Base-by-base conservation (phyloP, 64 coral and sea anemone species). In the Dendrophyllia cribrosa region DNA sequence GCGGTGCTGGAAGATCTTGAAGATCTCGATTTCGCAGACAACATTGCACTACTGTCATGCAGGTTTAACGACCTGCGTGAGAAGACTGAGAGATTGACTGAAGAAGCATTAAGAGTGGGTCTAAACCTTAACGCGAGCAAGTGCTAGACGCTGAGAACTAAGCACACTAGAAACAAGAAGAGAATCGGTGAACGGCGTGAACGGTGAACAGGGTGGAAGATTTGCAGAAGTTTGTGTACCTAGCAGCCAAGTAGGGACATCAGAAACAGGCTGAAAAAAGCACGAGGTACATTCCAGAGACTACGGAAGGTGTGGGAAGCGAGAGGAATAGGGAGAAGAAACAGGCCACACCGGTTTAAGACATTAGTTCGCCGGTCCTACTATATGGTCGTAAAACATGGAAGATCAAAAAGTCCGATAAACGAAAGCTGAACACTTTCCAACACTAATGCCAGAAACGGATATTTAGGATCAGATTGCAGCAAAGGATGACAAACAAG, bases 271-370 rank as follows among this genome's bases (percentile, higher is more conserved):
- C 3, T 76, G 19, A 21, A 43, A 45, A 89, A 73, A 14, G 43
- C 74, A 52, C 43, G 59, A 13, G 61, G 88, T 53, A 48, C 60
- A 43, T 79, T 78, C 22, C 58, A 66, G 44, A 70, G 75, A 55
- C 61, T 68, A 49, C 13, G 53, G 44, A 89, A 24, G 15, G 75
- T 58, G 13, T 89, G 59, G 75, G 22, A 17, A 51, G 51, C 88
- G 6, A 79, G 72, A 44, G 74, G 47, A 55, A 89, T 65, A 43
- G 55, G 70, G 48, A 89, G 55, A 60, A 61, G 69, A 88, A 61
- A 11, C 10, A 77, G 63, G 71, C n/a, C 71, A 13, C 50, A 14
- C 10, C 63, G 50, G 8, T 87, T 53, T n/a, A 87, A 87, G 61
- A 79, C 61, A 14, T 62, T 52, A 43, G 49, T 87, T 51, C 12